Conservation (phyloP, 2,797 vertebrate genomes). For the Sebastes minor region DNA sequence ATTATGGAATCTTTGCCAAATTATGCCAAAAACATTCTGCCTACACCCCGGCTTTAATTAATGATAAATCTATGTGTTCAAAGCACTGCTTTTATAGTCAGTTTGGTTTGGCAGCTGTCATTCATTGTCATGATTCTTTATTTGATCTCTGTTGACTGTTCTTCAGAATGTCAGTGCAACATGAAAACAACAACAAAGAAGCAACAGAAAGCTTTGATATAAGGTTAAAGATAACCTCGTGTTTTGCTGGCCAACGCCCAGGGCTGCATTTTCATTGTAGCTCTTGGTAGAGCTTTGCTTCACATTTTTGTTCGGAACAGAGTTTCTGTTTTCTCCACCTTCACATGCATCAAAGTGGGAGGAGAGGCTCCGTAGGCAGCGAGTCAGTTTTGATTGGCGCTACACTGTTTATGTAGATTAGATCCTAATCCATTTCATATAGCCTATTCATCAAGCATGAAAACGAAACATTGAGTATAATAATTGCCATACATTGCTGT, state of each 20-base stretch:
- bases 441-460: neutral
- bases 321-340: neutral
- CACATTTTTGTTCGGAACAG: neutral
- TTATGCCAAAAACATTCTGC: no score
- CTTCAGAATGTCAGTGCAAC: neutral
- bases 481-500: neutral
- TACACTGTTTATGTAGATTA: neutral
- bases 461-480: neutral
- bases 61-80: neutral
- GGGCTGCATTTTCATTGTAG: neutral
- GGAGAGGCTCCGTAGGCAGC: conserved; percentile 19
- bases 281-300: neutral
- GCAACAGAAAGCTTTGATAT: neutral
- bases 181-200: neutral
- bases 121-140: neutral
- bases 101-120: neutral
- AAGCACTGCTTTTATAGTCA: neutral
- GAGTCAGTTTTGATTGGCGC: conserved; percentile 18
- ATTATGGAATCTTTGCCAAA: no score
- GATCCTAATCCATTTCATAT: neutral
- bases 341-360: conserved; percentile 20
- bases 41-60: neutral
- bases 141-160: neutral
- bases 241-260: neutral
- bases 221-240: neutral